Evolutionary conservation across 2,113 vertebrate species (phyloP).

Genomic region (Tympanuchus pallidicinctus): DNA sequence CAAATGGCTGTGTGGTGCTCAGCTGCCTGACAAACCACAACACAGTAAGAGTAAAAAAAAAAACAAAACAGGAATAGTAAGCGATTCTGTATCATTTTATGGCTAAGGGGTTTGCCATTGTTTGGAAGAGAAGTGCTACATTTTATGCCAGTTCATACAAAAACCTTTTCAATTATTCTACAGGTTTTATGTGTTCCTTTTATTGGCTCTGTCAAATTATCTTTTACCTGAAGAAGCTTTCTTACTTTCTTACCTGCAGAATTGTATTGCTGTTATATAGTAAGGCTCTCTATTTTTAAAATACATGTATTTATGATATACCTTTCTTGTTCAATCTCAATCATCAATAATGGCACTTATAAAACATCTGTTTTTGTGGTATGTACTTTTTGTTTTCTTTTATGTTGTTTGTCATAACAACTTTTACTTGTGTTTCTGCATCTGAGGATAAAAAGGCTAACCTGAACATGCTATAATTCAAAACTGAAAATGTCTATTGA

Average conservation of each 20-base stretch:
- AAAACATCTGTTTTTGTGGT: background rate
- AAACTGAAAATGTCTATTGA: background rate
- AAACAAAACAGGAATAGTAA: background rate
- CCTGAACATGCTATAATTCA: background rate
- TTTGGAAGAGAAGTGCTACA: background rate
- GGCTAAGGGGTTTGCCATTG: background rate
- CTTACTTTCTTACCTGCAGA: background rate
- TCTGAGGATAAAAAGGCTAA: background rate
- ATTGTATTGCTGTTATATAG: background rate
- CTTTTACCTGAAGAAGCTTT: background rate
- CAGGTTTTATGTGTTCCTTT: background rate
- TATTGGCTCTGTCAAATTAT: background rate
- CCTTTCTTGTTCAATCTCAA: background rate
- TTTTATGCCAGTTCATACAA: background rate
- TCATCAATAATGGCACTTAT: background rate
- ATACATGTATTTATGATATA: background rate
- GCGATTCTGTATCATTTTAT: background rate
- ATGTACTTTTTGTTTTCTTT: background rate
- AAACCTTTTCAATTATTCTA: background rate
- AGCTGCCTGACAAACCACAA: background rate
- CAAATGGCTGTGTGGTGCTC: background rate
- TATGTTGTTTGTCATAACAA: background rate
- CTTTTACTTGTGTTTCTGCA: background rate
- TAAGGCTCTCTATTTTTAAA: background rate
- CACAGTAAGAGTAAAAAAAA: background rate